Base-by-base conservation (phyloP, 1,140 invertebrate species). In the Luehdorfia chinensis region DNA sequence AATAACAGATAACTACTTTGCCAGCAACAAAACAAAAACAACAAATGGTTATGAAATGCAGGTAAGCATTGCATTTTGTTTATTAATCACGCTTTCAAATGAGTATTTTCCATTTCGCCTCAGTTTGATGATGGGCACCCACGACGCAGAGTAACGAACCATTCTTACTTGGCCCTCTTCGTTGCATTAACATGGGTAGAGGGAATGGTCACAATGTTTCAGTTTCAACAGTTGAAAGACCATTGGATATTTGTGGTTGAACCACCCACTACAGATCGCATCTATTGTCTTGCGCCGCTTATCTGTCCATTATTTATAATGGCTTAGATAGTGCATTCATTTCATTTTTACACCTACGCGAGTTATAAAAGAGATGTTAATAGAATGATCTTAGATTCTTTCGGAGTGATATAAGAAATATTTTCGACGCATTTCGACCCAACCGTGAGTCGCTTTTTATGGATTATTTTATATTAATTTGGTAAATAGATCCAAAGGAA, bases 221-320 rank as follows among this genome's bases (percentile, higher is more conserved):
- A 32, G 25, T 9, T 36, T 19, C 18, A 36, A 21, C 4, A 2
- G 9, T 21, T 12, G 5, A 27, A 15, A 50, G 50, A 9, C 49
- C 49, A 47, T 32, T 16, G 12, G 18, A 36, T 7, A 18, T n/a
- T 59, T 55, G 63, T 39, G 23, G 23, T 23, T 23, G 28, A 15
- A 45, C 61, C 66, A 54, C 75, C 72, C 66, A 72, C 68, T 28
- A 30, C 28, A 21, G 50, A 53, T 50, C 50, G 37, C 50, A 69
- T 68, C 68, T 65, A 75, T 75, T 75, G 75, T 79, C 65, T 76
- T 57, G 55, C 36, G 36, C 28, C 34, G 54, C 63, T 78, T 78
- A 75, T 79, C 68, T 69, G 41, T 31, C 61, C 62, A 71, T 76
- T 73, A 79, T 66, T 73, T 79, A 71, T 73, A 70, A 79, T 75